Conservation (phyloP, 1,140 invertebrate species). For the Nylanderia fulva region DNA sequence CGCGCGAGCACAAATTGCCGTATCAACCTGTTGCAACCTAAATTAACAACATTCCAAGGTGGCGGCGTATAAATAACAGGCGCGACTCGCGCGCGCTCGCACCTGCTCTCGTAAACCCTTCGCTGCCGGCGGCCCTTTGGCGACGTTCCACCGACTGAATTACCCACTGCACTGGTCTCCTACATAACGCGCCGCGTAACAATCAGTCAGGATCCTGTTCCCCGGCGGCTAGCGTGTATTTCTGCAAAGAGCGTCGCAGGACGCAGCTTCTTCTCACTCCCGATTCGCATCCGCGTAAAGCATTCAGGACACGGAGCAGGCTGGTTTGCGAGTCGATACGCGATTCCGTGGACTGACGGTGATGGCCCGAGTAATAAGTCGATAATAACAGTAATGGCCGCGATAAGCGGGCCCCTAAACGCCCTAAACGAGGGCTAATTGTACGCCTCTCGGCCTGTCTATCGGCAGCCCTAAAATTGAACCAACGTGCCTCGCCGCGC, state of each 20-base stretch:
- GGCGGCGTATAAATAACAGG: conserved; percentile 40
- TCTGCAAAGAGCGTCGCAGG: neutral
- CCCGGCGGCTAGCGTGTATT: conserved; percentile 19
- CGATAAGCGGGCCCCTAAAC: conserved; percentile 84
- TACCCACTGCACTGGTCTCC: conserved; percentile 56
- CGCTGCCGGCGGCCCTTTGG: conserved; percentile 2
- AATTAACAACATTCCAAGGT: conserved; percentile 41
- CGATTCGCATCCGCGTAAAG: neutral
- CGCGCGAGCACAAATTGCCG: conserved; percentile 33
- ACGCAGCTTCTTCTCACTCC: neutral
- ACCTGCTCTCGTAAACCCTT: conserved; percentile 45
- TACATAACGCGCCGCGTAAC: conserved; percentile 55
- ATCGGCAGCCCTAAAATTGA: conserved; percentile 61
- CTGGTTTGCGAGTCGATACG: conserved; percentile 12
- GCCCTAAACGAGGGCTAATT: conserved; percentile 85
- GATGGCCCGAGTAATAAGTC: conserved; percentile 80
- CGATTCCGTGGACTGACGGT: conserved; percentile 26
- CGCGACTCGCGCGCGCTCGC: conserved; percentile 11
- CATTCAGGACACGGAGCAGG: neutral
- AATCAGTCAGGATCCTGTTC: conserved; percentile 39
- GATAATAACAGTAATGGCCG: conserved; percentile 85
- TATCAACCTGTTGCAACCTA: conserved; percentile 35
- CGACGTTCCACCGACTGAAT: conserved; percentile 62
- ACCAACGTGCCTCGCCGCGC: conserved; percentile 53
- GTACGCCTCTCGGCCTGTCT: conserved; percentile 68